Conservation (phyloP, 1,140 invertebrate genomes). For the Pogonognathellus flavescens region DNA sequence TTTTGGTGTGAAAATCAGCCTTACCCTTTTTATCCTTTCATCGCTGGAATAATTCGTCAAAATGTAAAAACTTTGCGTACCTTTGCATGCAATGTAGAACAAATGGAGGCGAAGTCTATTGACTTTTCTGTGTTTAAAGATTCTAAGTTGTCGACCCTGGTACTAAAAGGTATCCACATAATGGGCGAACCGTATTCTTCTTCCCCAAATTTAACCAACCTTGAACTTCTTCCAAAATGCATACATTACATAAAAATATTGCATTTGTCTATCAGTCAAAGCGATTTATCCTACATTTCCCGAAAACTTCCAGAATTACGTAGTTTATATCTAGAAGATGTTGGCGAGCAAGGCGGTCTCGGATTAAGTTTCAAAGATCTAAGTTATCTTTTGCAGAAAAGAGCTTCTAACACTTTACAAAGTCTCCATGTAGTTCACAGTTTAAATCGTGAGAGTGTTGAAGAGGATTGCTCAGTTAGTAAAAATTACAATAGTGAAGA, state of each 20-base stretch:
- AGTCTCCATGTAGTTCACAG: background rate
- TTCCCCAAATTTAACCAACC: background rate
- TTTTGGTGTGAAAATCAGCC: background rate
- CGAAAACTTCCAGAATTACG: background rate
- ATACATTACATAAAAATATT: background rate
- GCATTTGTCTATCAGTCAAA: background rate
- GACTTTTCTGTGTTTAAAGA: background rate
- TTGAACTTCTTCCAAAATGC: background rate
- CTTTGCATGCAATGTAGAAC: background rate
- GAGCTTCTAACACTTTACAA: background rate
- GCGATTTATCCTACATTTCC: background rate
- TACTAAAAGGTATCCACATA: background rate
- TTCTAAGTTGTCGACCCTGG: background rate
- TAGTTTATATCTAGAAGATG: constrained; percentile 2
- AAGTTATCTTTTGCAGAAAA: background rate
- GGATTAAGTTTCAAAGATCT: constrained; percentile 19
- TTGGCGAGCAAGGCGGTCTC: background rate
- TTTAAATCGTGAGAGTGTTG: constrained; percentile 39
- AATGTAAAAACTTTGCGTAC: background rate
- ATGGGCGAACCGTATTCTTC: background rate
- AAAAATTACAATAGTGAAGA: background rate
- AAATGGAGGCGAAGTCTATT: background rate
- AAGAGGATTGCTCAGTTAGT: background rate
- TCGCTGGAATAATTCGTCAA: background rate
- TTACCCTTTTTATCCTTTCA: constrained; percentile 11